Evolutionary conservation across 1,140 invertebrate genomes (phyloP).

Genomic region (Mycetomoellerius zeteki): DNA sequence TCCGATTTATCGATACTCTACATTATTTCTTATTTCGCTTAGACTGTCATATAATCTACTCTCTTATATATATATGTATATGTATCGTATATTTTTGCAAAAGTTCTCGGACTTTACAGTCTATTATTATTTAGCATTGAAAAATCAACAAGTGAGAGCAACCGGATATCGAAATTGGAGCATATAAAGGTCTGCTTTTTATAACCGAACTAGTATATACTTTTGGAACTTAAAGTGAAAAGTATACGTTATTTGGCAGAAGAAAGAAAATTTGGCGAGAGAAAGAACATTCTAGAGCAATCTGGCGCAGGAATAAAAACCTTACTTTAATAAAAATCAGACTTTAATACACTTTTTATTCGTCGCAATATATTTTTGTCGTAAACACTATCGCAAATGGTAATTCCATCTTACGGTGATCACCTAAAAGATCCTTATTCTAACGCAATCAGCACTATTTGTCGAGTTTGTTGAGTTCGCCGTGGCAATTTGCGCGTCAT

Average conservation of each 20-base stretch:
- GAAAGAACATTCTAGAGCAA: no score
- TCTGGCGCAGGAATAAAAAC: no score
- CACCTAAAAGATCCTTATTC: background rate
- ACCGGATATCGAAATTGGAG: background rate
- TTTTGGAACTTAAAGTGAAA: no score
- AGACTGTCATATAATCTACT: background rate
- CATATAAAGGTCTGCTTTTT: background rate
- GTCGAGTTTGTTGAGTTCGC: background rate
- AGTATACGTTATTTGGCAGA: no score
- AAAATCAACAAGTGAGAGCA: background rate
- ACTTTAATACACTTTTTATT: background rate
- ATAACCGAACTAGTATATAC: background rate
- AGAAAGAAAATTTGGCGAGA: no score
- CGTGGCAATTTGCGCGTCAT: conserved; percentile 16
- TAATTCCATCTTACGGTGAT: conserved; percentile 4
- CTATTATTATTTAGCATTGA: background rate
- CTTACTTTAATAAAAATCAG: no score
- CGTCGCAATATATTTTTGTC: background rate
- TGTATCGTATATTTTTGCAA: background rate
- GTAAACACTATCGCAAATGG: background rate
- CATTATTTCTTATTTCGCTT: background rate
- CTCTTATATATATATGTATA: background rate
- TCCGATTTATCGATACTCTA: background rate
- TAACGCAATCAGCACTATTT: conserved; percentile 34
- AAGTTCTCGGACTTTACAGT: background rate